Conservation (phyloP, 2,797 vertebrate genomes). For the Acestrorhynchus altus region DNA sequence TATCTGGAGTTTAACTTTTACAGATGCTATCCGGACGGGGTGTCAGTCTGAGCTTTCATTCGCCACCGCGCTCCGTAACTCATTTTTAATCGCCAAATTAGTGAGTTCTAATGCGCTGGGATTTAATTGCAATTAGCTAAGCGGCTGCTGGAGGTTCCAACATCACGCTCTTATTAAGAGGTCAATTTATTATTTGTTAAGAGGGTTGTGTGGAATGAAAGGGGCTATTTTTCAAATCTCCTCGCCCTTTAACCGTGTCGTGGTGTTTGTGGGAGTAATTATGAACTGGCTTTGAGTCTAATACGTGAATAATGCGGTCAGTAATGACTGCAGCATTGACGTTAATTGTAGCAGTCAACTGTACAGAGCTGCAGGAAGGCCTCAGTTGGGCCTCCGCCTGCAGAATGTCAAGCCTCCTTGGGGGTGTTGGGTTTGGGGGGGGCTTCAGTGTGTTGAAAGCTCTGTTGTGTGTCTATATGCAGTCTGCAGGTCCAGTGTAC, state of each 20-base stretch:
- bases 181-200: constrained; percentile 74
- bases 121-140: constrained; percentile 59
- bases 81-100: constrained; percentile 58
- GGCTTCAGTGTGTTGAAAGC: not conserved
- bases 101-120: constrained; percentile 52
- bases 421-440: not conserved
- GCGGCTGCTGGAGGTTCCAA: constrained; percentile 55
- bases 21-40: not conserved
- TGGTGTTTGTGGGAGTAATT: constrained; percentile 83
- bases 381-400: constrained; percentile 45
- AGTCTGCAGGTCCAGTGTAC: too few relatives aligned
- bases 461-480: too few relatives aligned
- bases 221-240: constrained; percentile 88
- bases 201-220: constrained; percentile 80
- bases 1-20: not conserved
- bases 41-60: constrained; percentile 51
- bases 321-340: constrained; percentile 88
- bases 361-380: constrained; percentile 76
- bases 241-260: constrained; percentile 85
- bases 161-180: constrained; percentile 61
- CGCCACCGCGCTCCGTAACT: constrained; percentile 44
- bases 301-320: constrained; percentile 90
- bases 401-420: not conserved
- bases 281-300: constrained; percentile 85
- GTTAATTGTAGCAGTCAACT: constrained; percentile 90